Evolutionary conservation across 2,113 vertebrate genomes (phyloP).

Genomic region (Saguinus imperator): DNA sequence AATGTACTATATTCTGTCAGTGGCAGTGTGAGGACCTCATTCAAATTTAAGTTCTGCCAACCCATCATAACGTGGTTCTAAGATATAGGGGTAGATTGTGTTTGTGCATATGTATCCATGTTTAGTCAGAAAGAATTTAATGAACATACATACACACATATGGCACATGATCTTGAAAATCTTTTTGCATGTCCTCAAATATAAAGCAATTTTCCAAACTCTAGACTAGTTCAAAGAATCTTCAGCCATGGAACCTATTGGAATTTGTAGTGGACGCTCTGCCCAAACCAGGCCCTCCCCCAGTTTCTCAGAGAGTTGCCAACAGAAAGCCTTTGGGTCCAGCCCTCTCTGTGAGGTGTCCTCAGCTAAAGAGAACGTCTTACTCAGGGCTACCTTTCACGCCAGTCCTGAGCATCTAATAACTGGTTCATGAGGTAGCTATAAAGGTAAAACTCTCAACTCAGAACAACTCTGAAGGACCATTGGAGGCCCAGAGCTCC

Average conservation of each 20-base stretch:
- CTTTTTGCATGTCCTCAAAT: background rate
- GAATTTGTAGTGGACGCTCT: background rate
- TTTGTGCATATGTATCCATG: background rate
- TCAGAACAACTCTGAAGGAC: background rate
- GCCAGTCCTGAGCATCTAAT: background rate
- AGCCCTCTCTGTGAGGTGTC: background rate
- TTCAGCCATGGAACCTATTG: background rate
- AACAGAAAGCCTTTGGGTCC: background rate
- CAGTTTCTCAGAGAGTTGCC: background rate
- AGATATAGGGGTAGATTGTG: background rate
- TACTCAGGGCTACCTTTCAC: background rate
- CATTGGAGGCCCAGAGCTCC: background rate
- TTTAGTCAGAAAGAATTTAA: background rate
- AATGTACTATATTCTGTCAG: background rate
- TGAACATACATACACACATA: background rate
- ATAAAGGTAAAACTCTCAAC: background rate
- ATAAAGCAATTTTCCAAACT: background rate
- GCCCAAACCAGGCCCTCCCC: background rate
- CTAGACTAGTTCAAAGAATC: background rate
- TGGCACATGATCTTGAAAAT: background rate
- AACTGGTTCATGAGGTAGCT: background rate
- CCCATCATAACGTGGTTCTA: background rate
- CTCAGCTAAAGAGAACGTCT: background rate
- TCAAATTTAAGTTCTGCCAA: background rate
- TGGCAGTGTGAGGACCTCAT: background rate